Evolutionary conservation across 2,888 invertebrate genomes (phyloP), one percentile per base, ranked within the genome.

Genomic region (Drosophila koepferae): DNA sequence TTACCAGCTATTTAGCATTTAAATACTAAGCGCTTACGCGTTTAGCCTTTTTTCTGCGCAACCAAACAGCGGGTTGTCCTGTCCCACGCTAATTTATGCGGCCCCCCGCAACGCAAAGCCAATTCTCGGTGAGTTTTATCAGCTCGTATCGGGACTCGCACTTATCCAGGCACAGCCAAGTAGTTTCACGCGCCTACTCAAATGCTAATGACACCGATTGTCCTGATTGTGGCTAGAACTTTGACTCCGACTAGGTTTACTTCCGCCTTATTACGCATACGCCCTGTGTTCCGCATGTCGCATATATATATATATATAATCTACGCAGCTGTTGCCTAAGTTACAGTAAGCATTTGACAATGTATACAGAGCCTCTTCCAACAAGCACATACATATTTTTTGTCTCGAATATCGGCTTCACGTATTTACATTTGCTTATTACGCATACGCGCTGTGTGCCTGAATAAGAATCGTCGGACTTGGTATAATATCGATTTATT

Each of bases 1-100:
- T 89, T 90, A 86, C 86, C 86, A 86, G 86, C 88, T 86, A 81
- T 89, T 89, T 89, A 90, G 90, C 86, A 90, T 86, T 90, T 90
- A 86, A 88, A 88, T 86, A 86, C 67, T 77, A 74, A 77, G 72
- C 77, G 86, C 80, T 82, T 72, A 70, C 77, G 81, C 81, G 53
- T 63, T 75, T 81, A 62, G 68, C 71, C 60, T 65, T 66, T 63
- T 70, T 76, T 64, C 46, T 31, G n/a, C 43, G 31, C 46, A 5
- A 14, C 41, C 55, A 48, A 48, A 55, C 70, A 63, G 80, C 80
- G 73, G 68, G 75, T 38, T 49, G 61, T 56, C 49, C 55, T 66
- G 55, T 44, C 63, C 53, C 60, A 40, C 44, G 58, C 64, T 69
- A 82, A 82, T 72, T 70, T 69, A 72, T 73, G 63, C 81, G 61